Evolutionary conservation across 2,113 vertebrate genomes (phyloP), one percentile per base, ranked within the genome.

Genomic region (Hypocryptadius cinnamomeus): DNA sequence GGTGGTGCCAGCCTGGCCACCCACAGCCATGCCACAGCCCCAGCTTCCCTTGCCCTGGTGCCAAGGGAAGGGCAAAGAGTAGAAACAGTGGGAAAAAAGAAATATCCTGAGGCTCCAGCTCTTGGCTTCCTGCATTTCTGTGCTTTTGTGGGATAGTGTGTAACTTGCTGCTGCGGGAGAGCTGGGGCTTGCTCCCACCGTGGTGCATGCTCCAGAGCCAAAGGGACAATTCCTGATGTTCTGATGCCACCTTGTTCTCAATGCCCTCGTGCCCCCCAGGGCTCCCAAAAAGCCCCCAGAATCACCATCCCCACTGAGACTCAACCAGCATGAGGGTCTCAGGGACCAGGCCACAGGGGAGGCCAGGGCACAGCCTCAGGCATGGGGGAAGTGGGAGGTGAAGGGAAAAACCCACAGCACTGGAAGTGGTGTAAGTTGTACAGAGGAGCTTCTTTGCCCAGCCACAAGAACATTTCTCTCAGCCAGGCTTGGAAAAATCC

Each of bases 261-360:
- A 10, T 48, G 44, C 24, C 33, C 7, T 4, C 0, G 0, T 31
- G 30, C 2, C 37, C 35, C 24, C 12, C 23, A 28, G 40, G 27
- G 40, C 54, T 65, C 56, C 31, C 33, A 12, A 5, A 61, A n/a
- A 65, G 3, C 40, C 16, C 22, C 35, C 40, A 3, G 13, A 13
- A 25, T 16, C 57, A 22, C 76, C 42, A 33, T 57, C 31, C 37
- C 25, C 0, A 2, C 47, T 44, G 42, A 48, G 16, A 68, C 19
- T 44, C 31, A n/a, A 13, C 10, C 39, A 30, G 4, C 4, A 2
- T 1, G 11, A 66, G 22, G 28, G 28, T 63, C 39, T 45, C 7
- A 2, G 76, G 51, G 37, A 13, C 31, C 1, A 2, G 6, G 8
- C 28, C 35, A 40, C 10, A 2, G 0, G 0, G 31, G 21, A 82